Evolutionary conservation across 2,113 vertebrate species (phyloP), one percentile per base, ranked within the genome.

Genomic region (Copsychus sechellarum): DNA sequence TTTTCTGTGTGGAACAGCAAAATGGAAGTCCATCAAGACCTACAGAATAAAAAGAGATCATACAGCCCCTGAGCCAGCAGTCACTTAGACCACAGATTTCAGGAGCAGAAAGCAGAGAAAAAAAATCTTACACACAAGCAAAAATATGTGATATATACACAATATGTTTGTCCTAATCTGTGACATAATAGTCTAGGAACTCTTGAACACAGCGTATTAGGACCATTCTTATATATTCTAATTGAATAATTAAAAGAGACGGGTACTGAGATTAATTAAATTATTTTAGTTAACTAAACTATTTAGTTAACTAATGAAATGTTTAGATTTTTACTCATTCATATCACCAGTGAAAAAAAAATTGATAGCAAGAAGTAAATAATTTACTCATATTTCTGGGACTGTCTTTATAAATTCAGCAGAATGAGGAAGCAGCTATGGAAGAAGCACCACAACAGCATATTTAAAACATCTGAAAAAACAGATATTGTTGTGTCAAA

Each of bases 111-210:
- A 82, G 34, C 5, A 78, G 22, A 69, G 14, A 57, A 86, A 81
- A 1, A 42, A 34, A 74, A 84, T 67, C 8, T 0, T 5, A 4
- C 3, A 19, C 3, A 48, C 6, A 88, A 69, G 53, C 4, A 47
- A 91, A 77, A 86, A 25, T 1, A 58, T 3, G 4, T 24, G 6
- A 42, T 26, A 48, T 4, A 36, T 31, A 26, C 1, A 43, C 7
- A 66, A 12, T 40, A 70, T 5, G 3, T 71, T 79, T 81, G 5
- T 38, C 47, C 13, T 51, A 14, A 72, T 47, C 17, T 61, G 8
- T 8, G 23, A 51, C 2, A 0, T 26, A 76, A 76, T 8, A 43
- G 21, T 7, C 25, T 54, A 54, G 16, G 21, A 84, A 4, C 14
- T n/a, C 47, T 40, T 31, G 21, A 38, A 8, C 16, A 58, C 16